Percentiles rank a stretch among this genome's conserved stretches.
These are phyloP conservation scores for Thunnus thynnus DNA, from an alignment of 2,113 vertebrate species.

Conservation along the genomic window DNA sequence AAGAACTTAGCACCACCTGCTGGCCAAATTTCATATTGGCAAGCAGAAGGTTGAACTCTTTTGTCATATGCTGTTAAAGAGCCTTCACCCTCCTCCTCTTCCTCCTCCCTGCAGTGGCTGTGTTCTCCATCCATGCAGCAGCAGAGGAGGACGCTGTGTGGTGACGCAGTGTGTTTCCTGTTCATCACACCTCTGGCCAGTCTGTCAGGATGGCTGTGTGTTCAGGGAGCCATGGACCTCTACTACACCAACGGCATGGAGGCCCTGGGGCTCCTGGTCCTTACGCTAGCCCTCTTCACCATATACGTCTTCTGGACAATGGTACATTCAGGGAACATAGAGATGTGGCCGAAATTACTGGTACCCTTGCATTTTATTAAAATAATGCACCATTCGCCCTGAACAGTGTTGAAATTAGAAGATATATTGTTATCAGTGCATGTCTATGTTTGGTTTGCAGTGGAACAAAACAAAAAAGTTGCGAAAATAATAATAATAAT, in stretches of 20 bases:
- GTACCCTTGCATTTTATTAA: too few species aligned
- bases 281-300: conserved; percentile 79
- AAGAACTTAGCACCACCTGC: conserved; percentile 1
- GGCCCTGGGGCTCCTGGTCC: conserved; percentile 78
- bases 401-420: too few species aligned
- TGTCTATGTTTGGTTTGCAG: too few species aligned
- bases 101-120: conserved; percentile 75
- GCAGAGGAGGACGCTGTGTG: conserved; percentile 78
- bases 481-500: too few species aligned
- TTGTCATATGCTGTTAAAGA: background rate
- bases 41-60: background rate
- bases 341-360: too few species aligned
- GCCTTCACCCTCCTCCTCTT: too few species aligned
- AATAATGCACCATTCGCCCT: too few species aligned
- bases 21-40: background rate
- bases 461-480: too few species aligned
- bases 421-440: too few species aligned
- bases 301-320: conserved; percentile 84
- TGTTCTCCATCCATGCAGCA: conserved; percentile 72
- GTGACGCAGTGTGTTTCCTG: conserved; percentile 80
- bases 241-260: conserved; percentile 78
- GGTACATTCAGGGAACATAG: conserved; percentile 55
- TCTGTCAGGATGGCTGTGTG: conserved; percentile 83
- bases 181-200: conserved; percentile 82
- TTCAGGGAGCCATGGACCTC: conserved; percentile 82